These are phyloP conservation scores for Lordiphosa mommai DNA, from an alignment of 1,140 invertebrate species.

Conservation along the genomic window DNA sequence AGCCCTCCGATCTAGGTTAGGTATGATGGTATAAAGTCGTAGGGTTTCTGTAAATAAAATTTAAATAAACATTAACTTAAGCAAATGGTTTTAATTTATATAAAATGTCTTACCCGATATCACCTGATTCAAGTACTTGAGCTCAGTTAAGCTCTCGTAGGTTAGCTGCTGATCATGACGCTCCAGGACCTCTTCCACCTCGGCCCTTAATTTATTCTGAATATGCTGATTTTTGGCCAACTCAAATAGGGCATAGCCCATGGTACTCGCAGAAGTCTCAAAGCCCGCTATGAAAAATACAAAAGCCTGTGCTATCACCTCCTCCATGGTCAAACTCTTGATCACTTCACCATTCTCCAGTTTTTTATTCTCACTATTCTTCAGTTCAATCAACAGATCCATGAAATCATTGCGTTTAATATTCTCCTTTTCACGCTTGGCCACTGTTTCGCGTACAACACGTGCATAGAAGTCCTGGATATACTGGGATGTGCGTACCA, in stretches of 20 bases:
- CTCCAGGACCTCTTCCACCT: conserved; percentile 81
- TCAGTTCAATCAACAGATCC: conserved; percentile 81
- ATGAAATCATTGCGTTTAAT: conserved; percentile 81
- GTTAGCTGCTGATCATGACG: conserved; percentile 80
- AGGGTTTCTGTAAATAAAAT: conserved; percentile 82
- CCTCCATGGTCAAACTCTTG: conserved; percentile 38
- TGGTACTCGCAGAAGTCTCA: conserved; percentile 83
- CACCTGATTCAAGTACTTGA: conserved; percentile 82
- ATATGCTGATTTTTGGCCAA: conserved; percentile 83
- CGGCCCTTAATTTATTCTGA: conserved; percentile 82
- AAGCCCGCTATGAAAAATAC: conserved; percentile 83
- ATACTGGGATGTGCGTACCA: conserved; percentile 47
- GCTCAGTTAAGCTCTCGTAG: conserved; percentile 81
- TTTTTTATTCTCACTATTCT: conserved; percentile 35
- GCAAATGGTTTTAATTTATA: rapidly evolving
- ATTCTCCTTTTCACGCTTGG: conserved; percentile 80
- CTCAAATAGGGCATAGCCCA: conserved; percentile 81
- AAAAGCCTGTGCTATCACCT: conserved; percentile 76
- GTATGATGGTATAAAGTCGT: conserved; percentile 83
- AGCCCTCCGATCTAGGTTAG: conserved; percentile 82
- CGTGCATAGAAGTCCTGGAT: conserved; percentile 80
- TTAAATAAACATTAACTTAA: rapidly evolving
- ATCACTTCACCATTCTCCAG: conserved; percentile 27
- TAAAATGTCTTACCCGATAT: conserved; percentile 21
- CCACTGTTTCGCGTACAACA: conserved; percentile 79